Percentiles rank a stretch among this genome's conserved stretches.
Conservation (phyloP, 1,140 invertebrate genomes). For the Papilio helenus region DNA sequence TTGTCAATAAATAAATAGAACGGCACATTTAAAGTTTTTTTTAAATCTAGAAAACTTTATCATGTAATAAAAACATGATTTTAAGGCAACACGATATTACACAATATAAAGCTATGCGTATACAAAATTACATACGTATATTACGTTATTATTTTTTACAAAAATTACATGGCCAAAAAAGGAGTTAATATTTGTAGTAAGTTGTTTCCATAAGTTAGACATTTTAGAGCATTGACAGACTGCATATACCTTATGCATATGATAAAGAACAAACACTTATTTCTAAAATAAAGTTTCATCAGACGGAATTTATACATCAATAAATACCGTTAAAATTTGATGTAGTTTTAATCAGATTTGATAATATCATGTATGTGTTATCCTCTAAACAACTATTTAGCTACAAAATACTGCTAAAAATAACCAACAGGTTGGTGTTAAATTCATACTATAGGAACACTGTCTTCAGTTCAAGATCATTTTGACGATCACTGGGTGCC, state of each 20-base stretch:
- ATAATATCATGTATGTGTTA: not conserved
- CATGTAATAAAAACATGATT: conserved; percentile 43
- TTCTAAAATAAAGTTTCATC: not conserved
- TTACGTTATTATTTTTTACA: no score
- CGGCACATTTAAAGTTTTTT: conserved; percentile 24
- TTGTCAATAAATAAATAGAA: conserved; percentile 36
- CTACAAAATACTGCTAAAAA: conserved; percentile 19
- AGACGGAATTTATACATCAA: not conserved
- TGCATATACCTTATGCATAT: no score
- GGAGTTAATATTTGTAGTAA: not conserved
- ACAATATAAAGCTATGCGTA: conserved; percentile 8
- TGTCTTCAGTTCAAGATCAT: conserved; percentile 75
- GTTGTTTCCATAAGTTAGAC: no score
- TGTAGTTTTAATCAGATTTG: not conserved
- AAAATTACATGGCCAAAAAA: not conserved
- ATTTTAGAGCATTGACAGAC: no score
- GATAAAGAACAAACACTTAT: no score
- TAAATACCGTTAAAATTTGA: no score
- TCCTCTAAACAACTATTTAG: not conserved
- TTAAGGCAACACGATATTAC: conserved; percentile 60
- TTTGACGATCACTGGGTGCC: conserved; percentile 50
- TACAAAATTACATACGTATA: not conserved
- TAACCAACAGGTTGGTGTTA: conserved; percentile 50
- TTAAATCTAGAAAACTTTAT: not conserved
- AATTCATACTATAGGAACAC: conserved; percentile 78